Percentiles rank a stretch among this genome's conserved stretches.
These are phyloP conservation scores for Odocoileus virginianus DNA, from an alignment of 2,113 vertebrate species.

Conservation along the genomic window DNA sequence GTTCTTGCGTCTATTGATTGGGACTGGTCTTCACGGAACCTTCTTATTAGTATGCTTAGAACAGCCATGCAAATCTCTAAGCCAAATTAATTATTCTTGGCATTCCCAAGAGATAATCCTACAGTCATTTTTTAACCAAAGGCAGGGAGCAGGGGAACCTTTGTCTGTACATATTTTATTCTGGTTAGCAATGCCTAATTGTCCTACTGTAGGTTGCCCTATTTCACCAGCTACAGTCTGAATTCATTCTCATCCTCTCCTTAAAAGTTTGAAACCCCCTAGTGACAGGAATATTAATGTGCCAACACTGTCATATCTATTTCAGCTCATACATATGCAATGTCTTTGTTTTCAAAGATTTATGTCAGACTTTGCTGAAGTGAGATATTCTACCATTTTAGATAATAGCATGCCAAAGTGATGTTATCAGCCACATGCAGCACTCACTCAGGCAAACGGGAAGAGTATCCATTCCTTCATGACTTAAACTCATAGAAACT, in stretches of 20 bases:
- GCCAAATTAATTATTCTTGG: constrained; percentile 74
- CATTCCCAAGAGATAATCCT: constrained; percentile 47
- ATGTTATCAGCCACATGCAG: constrained; percentile 94
- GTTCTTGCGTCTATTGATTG: constrained; percentile 61
- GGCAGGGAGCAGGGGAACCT: neutral
- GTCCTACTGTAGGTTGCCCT: constrained; percentile 87
- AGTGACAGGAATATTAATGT: constrained; percentile 99
- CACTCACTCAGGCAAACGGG: constrained; percentile 81
- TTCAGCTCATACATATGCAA: constrained; percentile 99
- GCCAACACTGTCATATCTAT: constrained; percentile 99
- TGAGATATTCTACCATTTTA: constrained; percentile 99
- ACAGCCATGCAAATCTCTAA: constrained; percentile 64
- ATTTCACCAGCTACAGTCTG: constrained; percentile 94
- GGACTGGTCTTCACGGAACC: constrained; percentile 48
- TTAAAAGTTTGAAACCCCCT: constrained; percentile 99
- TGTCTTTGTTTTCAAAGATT: constrained; percentile 99
- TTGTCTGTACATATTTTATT: constrained; percentile 50
- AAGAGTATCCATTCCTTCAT: constrained; percentile 71
- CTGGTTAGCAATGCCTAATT: constrained; percentile 91
- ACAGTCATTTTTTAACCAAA: constrained; percentile 36
- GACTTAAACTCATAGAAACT: constrained; percentile 75
- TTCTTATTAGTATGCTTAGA: constrained; percentile 46
- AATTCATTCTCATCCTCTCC: constrained; percentile 95
- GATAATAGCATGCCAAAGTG: constrained; percentile 99
- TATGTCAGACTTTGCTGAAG: constrained; percentile 99